phyloP scores from a whole-genome alignment of 1,140 invertebrate species.

The Camponotus floridanus region DNA sequence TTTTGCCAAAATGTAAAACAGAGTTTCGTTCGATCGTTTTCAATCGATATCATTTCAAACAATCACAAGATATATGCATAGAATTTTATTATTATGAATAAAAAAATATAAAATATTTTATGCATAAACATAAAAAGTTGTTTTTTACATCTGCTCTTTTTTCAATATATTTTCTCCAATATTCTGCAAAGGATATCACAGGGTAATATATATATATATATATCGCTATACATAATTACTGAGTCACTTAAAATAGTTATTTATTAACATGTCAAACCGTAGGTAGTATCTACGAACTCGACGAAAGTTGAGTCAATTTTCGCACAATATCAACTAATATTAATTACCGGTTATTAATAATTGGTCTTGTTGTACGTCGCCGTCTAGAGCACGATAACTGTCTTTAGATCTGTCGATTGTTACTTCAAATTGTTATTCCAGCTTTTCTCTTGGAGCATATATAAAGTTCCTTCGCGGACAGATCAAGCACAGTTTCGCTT shows the following conservation, averaged over 20 bases:
- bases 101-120: neutral
- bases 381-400: neutral
- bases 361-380: neutral
- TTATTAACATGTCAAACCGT: neutral
- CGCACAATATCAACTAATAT: conserved; percentile 59
- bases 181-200: too few relatives aligned
- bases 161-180: neutral
- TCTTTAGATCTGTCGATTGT: neutral
- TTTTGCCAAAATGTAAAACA: neutral
- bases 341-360: conserved; percentile 49
- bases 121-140: neutral
- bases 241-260: conserved; percentile 7
- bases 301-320: conserved; percentile 29
- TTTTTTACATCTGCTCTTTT: neutral
- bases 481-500: neutral
- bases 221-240: neutral
- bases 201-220: too few relatives aligned
- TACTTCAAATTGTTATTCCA: neutral
- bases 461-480: conserved; percentile 20
- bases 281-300: neutral
- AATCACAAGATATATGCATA: too few relatives aligned
- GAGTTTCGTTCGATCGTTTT: neutral
- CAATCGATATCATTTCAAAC: neutral
- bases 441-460: neutral
- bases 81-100: neutral